phyloP scores from a whole-genome alignment of 2,113 vertebrate species.

The Petrocephalus zakoni region DNA sequence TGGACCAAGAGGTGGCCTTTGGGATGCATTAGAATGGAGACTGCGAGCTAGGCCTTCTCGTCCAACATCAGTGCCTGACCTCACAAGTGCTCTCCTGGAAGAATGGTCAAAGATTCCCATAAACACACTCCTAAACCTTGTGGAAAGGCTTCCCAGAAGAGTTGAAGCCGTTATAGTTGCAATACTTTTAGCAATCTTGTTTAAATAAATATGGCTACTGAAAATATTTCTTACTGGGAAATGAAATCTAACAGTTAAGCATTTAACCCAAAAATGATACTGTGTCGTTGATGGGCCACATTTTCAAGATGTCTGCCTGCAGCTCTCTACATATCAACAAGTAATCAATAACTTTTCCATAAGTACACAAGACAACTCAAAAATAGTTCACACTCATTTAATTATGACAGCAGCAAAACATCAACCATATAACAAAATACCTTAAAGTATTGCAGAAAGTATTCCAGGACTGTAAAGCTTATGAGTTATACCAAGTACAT shows the following conservation, averaged over 20 bases:
- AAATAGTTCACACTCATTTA: not conserved
- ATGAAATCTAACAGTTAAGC: not conserved
- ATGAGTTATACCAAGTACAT: not conserved
- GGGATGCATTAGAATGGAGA: no score
- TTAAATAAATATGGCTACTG: not conserved
- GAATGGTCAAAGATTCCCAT: no score
- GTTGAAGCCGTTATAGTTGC: no score
- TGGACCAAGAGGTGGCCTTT: no score
- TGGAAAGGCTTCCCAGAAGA: no score
- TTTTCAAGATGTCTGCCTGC: not conserved
- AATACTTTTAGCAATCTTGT: not conserved
- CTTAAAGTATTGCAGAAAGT: not conserved
- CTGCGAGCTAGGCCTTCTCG: no score
- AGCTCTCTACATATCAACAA: no score
- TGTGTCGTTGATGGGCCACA: not conserved
- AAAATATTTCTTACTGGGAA: not conserved
- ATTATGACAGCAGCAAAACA: not conserved
- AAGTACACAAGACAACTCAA: not conserved
- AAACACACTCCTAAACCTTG: no score
- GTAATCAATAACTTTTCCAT: not conserved
- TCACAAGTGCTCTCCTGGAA: no score
- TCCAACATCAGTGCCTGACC: no score
- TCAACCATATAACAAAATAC: not conserved
- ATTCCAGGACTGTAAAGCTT: not conserved
- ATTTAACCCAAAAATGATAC: not conserved